These are phyloP conservation scores for Erythrolamprus reginae DNA, from an alignment of 2,113 vertebrate species.

Conservation along the genomic window DNA sequence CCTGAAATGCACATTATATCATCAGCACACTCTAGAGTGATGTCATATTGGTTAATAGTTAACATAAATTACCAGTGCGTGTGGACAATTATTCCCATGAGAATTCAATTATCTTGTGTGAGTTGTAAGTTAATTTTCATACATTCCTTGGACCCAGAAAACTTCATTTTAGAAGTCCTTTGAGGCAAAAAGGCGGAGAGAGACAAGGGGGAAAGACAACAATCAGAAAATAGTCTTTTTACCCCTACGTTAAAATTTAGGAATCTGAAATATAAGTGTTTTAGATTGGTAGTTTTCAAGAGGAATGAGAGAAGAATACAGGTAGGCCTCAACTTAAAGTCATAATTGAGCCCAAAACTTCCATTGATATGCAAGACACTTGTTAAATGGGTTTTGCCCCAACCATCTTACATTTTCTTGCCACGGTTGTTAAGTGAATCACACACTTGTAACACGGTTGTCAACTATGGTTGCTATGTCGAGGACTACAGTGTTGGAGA, in stretches of 20 bases:
- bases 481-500: background rate
- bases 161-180: background rate
- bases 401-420: background rate
- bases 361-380: background rate
- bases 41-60: background rate
- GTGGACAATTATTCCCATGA: background rate
- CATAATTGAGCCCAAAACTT: too few relatives aligned
- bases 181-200: background rate
- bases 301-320: background rate
- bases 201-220: background rate
- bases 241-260: background rate
- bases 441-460: background rate
- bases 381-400: background rate
- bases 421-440: background rate
- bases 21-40: too few relatives aligned
- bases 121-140: background rate
- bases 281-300: background rate
- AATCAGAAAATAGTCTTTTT: background rate
- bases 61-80: background rate
- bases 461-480: too few relatives aligned
- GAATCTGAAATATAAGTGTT: background rate
- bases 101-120: background rate
- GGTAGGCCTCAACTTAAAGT: background rate
- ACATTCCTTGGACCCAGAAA: background rate
- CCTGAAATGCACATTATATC: background rate